phyloP scores from a whole-genome alignment of 2,113 vertebrate genomes.

The Paratilapia polleni region DNA sequence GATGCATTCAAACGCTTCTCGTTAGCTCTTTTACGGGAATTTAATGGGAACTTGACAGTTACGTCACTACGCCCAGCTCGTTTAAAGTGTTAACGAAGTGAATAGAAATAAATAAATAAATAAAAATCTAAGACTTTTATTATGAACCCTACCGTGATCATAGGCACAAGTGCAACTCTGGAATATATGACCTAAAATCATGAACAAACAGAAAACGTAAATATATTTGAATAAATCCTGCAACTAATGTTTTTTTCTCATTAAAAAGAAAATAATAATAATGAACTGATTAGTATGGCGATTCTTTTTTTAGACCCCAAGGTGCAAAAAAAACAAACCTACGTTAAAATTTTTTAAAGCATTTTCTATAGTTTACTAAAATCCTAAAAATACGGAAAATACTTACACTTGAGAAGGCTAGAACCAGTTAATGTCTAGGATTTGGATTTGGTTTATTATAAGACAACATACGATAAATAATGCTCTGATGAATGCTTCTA shows the following conservation, averaged over 20 bases:
- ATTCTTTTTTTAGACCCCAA: background rate
- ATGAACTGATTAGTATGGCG: no score
- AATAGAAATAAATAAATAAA: background rate
- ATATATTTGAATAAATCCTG: background rate
- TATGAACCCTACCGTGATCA: background rate
- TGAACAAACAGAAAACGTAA: background rate
- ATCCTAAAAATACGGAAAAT: background rate
- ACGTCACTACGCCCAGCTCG: background rate
- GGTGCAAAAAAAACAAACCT: no score
- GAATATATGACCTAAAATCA: background rate
- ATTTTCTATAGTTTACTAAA: background rate
- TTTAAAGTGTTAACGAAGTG: background rate
- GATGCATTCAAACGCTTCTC: slow-evolving; percentile 46
- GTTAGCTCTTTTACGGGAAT: background rate
- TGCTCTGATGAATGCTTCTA: background rate
- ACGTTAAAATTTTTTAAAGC: no score
- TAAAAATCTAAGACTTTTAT: background rate
- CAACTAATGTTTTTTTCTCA: no score
- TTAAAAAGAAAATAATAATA: no score
- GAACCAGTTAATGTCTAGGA: background rate
- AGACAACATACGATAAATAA: background rate
- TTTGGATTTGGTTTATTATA: background rate
- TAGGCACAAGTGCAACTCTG: background rate
- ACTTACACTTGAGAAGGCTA: background rate
- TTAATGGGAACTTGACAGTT: background rate